Base-by-base conservation (phyloP, 2,797 vertebrate genomes). In the Argyrosomus regius region DNA sequence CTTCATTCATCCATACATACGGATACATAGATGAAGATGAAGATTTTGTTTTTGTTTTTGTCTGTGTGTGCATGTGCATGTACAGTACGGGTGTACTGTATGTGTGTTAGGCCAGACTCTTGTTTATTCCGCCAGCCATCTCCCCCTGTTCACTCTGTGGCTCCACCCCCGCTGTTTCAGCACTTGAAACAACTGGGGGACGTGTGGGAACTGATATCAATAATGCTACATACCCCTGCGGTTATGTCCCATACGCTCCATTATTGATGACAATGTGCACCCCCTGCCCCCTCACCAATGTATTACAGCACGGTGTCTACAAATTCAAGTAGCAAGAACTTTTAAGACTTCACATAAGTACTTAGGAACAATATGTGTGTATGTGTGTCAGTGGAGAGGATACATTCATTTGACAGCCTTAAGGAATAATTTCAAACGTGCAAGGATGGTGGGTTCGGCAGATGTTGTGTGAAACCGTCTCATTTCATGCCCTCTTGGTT, bases 261-360 rank as follows among this genome's bases (percentile, higher is more conserved):
- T 86, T 89, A 91, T 90, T 90, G 68, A 90, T 89, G 85, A 84
- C 59, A 77, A 20, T 0, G n/a, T 20, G 12, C 77, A 56, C 41
- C 58, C 41, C 63, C 31, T 54, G 8, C 35, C 35, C 35, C 35
- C 60, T 68, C 71, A 75, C 68, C 52, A 31, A 0, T 67, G 52
- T 58, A 41, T 63, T 74, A 57, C 35, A n/a, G 45, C 28, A 67
- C 72, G 52, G 53, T 73, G 68, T 69, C 67, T 52, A 63, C 76
- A 75, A 75, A 83, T 77, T 86, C 63, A 52, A 59, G 53, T 73
- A 46, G 49, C 28, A 35, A 28, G 10, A 86, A 69, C 69, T 81
- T 83, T 78, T 60, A 73, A 17, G 20, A 61, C 43, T 52, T 71
- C n/a, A 35, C 18, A n/a, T 17, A 73, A 57, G 24, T 18, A 58